Base-by-base conservation (phyloP, 1,140 invertebrate species). In the Oncopeltus fasciatus region DNA sequence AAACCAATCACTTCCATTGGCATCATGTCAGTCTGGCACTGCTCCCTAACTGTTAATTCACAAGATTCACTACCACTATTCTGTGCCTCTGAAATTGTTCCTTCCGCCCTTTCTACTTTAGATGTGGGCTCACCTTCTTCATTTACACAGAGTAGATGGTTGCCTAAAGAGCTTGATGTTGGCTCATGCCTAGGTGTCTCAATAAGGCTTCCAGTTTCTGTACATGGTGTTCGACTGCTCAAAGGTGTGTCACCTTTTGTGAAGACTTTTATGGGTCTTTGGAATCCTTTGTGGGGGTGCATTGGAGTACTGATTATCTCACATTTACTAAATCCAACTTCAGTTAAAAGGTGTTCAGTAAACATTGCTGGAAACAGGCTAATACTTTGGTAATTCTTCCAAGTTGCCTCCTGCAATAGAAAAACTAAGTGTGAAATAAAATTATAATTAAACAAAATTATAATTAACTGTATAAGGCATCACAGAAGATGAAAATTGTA, bases 271-370 rank as follows among this genome's bases (percentile, higher is more conserved):
- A 95, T 87, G 0, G 91, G 90, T 59, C 92, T 76, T 64, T 88
- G 84, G 71, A 96, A 96, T 8, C 92, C 93, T 77, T 91, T 92
- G 44, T 85, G 84, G 59, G 84, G 81, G 73, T 96, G 89, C 31
- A 84, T 78, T 9, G 91, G 90, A 28, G 87, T 85, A 12, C 86
- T 89, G 24, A 96, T 72, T 0, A 88, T 81, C 69, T 91, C 89
- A 71, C 88, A 92, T 68, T 88, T 89, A 65, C 80, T 83, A 73
- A 96, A 97, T 2, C 93, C 93, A 20, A 97, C 88, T 70, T 93
- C 90, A n/a, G 88, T 90, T 1, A 96, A 74, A 24, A 98, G 76
- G 75, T 90, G 96, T 62, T 94, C 86, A 8, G 87, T 86, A 71
- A 97, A 97, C 65, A 88, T 86, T 56, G 91, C 83, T 0, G 94